Evolutionary conservation across 2,113 vertebrate genomes (phyloP).

Genomic region (Ammodytes marinus): DNA sequence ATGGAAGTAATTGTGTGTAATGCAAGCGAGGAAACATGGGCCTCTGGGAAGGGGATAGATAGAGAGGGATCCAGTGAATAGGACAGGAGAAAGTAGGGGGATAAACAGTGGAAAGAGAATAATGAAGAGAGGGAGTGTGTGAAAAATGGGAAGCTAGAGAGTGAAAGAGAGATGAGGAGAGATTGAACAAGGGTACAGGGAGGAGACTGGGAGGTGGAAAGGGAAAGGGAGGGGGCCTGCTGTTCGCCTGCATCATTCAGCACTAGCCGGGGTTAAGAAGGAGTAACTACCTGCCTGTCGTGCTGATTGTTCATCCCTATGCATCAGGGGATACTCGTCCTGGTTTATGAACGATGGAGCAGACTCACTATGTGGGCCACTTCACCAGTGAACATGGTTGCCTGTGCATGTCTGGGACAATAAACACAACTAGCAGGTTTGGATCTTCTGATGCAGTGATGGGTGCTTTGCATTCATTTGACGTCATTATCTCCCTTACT

Average conservation of each 20-base stretch:
- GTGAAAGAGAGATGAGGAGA: constrained; percentile 17
- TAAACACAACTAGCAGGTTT: constrained; percentile 31
- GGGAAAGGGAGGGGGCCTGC: constrained; percentile 40
- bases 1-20: constrained; percentile 84
- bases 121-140: constrained; percentile 46
- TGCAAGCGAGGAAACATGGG: constrained; percentile 77
- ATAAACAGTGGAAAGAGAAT: constrained; percentile 40
- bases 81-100: constrained; percentile 15
- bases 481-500: constrained; percentile 14
- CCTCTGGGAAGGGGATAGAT: constrained; percentile 66
- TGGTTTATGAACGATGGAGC: constrained; percentile 75
- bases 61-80: constrained; percentile 37
- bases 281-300: constrained; percentile 85
- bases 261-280: constrained; percentile 80
- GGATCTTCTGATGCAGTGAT: neutral
- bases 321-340: constrained; percentile 76
- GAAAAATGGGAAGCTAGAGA: constrained; percentile 36
- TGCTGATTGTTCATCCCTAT: constrained; percentile 82
- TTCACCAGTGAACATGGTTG: constrained; percentile 72
- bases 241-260: constrained; percentile 77
- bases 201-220: constrained; percentile 9
- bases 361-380: constrained; percentile 69
- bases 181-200: constrained; percentile 10
- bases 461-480: constrained; percentile 57
- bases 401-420: constrained; percentile 37